These are phyloP conservation scores for Pycnomerus fuliginosus DNA, from an alignment of 2,888 invertebrate species.

Conservation along the genomic window DNA sequence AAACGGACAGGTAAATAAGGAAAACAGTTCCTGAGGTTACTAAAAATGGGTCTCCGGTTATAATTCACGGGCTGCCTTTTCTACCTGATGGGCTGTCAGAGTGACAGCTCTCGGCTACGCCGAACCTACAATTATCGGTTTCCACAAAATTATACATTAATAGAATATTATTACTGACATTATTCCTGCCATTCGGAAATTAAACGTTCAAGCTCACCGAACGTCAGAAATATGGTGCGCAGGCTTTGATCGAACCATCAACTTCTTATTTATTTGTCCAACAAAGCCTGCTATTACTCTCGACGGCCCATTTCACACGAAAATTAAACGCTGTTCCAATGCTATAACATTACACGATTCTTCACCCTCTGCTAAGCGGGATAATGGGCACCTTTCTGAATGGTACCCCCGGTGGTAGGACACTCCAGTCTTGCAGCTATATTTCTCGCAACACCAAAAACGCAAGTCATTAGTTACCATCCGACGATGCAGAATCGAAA, in stretches of 20 bases:
- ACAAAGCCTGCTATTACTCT: constrained; percentile 15
- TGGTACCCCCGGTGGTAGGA: too few relatives aligned
- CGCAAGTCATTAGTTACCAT: too few relatives aligned
- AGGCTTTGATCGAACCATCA: constrained; percentile 17
- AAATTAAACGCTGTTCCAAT: constrained; percentile 13
- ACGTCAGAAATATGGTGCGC: constrained; percentile 22
- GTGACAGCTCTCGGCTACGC: constrained; percentile 31
- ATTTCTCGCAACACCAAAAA: too few relatives aligned
- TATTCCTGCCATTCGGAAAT: constrained; percentile 30
- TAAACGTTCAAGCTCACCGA: constrained; percentile 28
- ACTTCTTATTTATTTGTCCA: constrained; percentile 22
- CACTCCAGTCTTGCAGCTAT: too few relatives aligned
- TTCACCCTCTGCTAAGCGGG: too few relatives aligned
- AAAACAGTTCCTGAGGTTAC: constrained; percentile 25
- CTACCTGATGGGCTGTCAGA: constrained; percentile 21
- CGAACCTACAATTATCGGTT: constrained; percentile 32
- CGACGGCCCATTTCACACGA: constrained; percentile 18
- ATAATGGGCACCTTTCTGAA: too few relatives aligned
- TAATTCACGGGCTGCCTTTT: constrained; percentile 24
- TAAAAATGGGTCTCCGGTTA: constrained; percentile 16
- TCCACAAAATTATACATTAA: constrained; percentile 34
- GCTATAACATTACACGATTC: too few relatives aligned
- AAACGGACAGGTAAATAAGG: constrained; percentile 31
- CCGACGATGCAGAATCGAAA: too few relatives aligned
- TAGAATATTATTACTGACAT: constrained; percentile 26